phyloP scores from a whole-genome alignment of 2,113 vertebrate species.

The Lampris megalopsis region DNA sequence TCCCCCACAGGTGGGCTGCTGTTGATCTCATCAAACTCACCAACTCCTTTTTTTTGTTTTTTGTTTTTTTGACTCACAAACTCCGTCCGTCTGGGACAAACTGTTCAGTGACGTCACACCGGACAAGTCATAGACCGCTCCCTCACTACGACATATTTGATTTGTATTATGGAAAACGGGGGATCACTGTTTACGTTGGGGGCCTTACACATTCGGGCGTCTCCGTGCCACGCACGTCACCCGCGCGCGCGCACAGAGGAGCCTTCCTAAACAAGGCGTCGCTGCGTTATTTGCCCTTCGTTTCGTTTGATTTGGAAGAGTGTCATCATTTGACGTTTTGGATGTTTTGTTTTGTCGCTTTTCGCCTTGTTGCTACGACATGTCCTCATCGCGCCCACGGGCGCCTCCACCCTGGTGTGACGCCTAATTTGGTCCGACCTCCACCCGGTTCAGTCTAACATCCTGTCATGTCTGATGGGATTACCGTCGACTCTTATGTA shows the following conservation, averaged over 20 bases:
- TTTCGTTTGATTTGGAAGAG: too few relatives aligned
- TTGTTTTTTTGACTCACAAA: not conserved
- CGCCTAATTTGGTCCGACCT: conserved; percentile 21
- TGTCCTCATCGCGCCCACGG: conserved; percentile 26
- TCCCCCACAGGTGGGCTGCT: not conserved
- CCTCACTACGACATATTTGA: too few relatives aligned
- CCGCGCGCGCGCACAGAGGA: too few relatives aligned
- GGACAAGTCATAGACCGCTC: too few relatives aligned
- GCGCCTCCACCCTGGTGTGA: not conserved
- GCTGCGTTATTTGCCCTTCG: too few relatives aligned
- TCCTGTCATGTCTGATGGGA: conserved; percentile 39
- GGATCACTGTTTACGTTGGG: too few relatives aligned
- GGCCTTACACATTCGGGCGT: too few relatives aligned
- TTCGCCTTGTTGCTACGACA: not conserved
- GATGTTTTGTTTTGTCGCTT: not conserved
- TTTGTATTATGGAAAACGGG: too few relatives aligned
- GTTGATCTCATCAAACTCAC: not conserved
- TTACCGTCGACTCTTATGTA: conserved; percentile 66
- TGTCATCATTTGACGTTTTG: too few relatives aligned
- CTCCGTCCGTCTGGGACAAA: conserved; percentile 11
- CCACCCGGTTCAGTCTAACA: conserved; percentile 40
- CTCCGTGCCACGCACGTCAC: too few relatives aligned
- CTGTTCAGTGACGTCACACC: not conserved
- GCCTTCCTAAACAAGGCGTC: too few relatives aligned
- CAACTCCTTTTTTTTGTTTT: too few relatives aligned